Evolutionary conservation across 30 jellyfish, hydroid and myxozoan species (phyloP), one percentile per base, ranked within the genome.

Genomic region (Catostylus mosaicus): DNA sequence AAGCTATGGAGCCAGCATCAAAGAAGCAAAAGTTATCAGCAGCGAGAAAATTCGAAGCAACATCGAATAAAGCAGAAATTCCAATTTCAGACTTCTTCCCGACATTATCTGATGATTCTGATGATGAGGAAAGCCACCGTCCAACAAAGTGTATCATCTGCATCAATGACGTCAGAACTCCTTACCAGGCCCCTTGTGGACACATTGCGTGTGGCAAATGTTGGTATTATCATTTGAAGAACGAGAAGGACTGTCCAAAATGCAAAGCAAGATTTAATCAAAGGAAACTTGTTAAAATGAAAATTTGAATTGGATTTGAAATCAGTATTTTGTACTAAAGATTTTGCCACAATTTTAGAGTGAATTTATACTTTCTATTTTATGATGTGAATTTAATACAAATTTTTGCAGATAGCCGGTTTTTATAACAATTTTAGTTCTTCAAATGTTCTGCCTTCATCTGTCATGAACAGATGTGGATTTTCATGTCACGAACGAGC

Each of bases 181-280:
- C 89, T 32, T 23, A 57, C 68, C 32, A 62, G 45, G 89, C 89
- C 11, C 71, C 89, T 10, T 77, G 89, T 61, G 67, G 78, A 0
- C 89, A 77, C 46, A 37, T 77, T 20, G 89, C 89, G 34, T 77
- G 89, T 32, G 62, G n/a, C 40, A 36, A 26, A 61, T 77, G 89
- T 77, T 57, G 79, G 89, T 24, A 24, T 5, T 27, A 35, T 18
- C 52, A 60, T 26, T 26, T 77, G 34, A 77, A 62, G 71, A 77
- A 19, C 26, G 66, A 20, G 4, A 77, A 61, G 26, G 23, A 33
- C 7, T 77, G 89, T 46, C 89, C 89, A 1, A 77, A 77, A 29
- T 77, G 89, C 36, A 38, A 61, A 29, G 27, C 35, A 16, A 19
- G 11, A 20, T 5, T 77, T 26, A 77, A 77, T 11, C 80, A 12